Conservation (phyloP, 2,888 invertebrate species). For the Pterostichus madidus region DNA sequence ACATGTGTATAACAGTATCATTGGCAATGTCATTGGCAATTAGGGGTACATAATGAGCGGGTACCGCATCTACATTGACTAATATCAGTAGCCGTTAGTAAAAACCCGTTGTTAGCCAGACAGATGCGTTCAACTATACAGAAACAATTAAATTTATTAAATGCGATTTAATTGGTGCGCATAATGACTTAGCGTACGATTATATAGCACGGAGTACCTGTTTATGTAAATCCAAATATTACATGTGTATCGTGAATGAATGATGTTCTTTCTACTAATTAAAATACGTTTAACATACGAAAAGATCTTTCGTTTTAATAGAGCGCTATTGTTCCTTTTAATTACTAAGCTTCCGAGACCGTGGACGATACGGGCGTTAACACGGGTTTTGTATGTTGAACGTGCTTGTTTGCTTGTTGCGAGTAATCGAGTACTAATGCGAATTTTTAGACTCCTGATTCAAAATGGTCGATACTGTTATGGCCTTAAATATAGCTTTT, state of each 20-base stretch:
- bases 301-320: constrained; percentile 54
- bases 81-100: constrained; percentile 24
- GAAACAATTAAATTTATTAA: constrained; percentile 64
- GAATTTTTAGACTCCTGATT: too few relatives aligned
- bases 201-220: constrained; percentile 57
- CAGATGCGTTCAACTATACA: constrained; percentile 48
- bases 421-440: too few relatives aligned
- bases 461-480: too few relatives aligned
- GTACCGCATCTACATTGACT: constrained; percentile 13
- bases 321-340: constrained; percentile 58
- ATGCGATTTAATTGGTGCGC: constrained; percentile 59
- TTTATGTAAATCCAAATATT: constrained; percentile 62
- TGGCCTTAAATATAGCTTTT: too few relatives aligned
- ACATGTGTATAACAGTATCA: too few relatives aligned
- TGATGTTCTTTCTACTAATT: constrained; percentile 62
- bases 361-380: constrained; percentile 53
- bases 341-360: constrained; percentile 44
- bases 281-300: constrained; percentile 60
- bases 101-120: constrained; percentile 41
- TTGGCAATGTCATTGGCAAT: constrained; percentile 14
- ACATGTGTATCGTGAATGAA: constrained; percentile 62
- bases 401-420: too few relatives aligned
- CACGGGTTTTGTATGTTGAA: constrained; percentile 16
- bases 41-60: constrained; percentile 12
- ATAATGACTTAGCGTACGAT: constrained; percentile 58